Conservation (phyloP, 2,113 vertebrate genomes). For the Myotis davidii region DNA sequence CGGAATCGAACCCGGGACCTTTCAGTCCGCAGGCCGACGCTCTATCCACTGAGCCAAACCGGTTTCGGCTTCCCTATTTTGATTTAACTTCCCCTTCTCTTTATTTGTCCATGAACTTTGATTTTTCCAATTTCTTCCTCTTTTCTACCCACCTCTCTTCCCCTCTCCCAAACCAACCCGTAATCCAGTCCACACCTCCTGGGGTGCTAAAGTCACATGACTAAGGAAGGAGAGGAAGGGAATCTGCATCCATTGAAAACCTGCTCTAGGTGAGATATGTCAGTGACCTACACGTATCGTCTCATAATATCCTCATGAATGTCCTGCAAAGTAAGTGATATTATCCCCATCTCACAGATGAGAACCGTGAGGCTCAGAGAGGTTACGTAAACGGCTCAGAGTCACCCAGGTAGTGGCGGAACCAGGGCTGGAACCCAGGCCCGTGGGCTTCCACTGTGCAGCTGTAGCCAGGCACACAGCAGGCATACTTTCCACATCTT, state of each 20-base stretch:
- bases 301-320: neutral
- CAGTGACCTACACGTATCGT: accelerated
- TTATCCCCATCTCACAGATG: neutral
- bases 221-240: neutral
- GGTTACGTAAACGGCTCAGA: neutral
- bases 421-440: neutral
- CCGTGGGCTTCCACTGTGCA: neutral
- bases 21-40: too few relatives aligned
- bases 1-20: too few relatives aligned
- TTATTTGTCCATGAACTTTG: neutral
- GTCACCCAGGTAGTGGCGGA: neutral
- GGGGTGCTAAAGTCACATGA: neutral
- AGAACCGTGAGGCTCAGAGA: neutral
- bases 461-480: neutral
- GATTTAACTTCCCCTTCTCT: neutral
- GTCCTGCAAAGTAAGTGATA: neutral
- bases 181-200: neutral
- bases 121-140: neutral
- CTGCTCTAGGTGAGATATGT: neutral
- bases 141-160: neutral
- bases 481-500: neutral
- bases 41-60: too few relatives aligned
- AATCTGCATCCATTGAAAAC: neutral
- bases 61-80: neutral
- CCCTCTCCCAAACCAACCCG: neutral